Conservation (phyloP, 1,140 invertebrate species). For the Cryptotermes secundus region DNA sequence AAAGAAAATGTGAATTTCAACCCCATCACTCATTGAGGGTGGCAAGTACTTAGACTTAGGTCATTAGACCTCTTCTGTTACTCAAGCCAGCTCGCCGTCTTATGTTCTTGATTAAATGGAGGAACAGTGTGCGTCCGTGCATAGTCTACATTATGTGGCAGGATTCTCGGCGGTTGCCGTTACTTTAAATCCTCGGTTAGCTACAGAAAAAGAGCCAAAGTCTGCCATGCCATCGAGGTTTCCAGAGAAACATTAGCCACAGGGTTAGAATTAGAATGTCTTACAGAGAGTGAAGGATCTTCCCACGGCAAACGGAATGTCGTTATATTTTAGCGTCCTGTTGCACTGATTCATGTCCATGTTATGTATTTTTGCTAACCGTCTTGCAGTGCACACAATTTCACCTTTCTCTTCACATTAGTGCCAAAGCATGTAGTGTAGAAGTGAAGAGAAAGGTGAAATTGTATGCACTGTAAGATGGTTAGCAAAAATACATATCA, state of each 20-base stretch:
- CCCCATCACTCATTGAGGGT: background rate
- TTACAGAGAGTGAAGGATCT: background rate
- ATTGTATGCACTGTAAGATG: no score
- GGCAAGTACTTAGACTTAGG: no score
- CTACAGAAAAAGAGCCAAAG: background rate
- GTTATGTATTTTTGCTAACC: no score
- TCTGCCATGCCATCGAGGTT: background rate
- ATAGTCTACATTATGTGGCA: background rate
- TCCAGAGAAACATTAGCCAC: background rate
- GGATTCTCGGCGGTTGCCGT: background rate
- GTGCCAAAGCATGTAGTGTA: no score
- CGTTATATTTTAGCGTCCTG: no score
- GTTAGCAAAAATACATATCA: no score
- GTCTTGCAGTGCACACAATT: no score
- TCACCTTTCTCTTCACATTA: no score
- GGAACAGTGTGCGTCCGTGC: background rate
- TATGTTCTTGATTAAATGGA: background rate
- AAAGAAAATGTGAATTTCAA: background rate
- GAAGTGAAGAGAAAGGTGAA: no score
- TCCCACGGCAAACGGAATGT: no score
- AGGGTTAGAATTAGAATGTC: no score
- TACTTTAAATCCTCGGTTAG: background rate
- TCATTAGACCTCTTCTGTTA: background rate
- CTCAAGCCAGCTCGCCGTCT: background rate
- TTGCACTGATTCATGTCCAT: no score